Evolutionary conservation across 2,113 vertebrate species (phyloP), one percentile per base, ranked within the genome.

Genomic region (Leptobrachium leishanense): DNA sequence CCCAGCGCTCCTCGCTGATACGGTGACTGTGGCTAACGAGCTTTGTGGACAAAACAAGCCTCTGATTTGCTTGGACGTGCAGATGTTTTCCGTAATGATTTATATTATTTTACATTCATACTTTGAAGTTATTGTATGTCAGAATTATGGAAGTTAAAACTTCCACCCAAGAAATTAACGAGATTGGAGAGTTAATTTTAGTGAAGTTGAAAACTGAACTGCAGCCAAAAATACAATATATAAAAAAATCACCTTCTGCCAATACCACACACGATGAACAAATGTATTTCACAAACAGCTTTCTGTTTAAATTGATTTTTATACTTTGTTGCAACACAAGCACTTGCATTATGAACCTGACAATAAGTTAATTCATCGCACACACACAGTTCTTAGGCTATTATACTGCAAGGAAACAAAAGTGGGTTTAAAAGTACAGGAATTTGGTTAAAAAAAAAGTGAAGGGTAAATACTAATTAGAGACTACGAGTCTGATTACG

Each of bases 381-480:
- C 31, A n/a, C 55, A 72, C n/a, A 54, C 13, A 11, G 2, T 72
- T 71, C 20, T 53, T 54, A 54, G 44, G 6, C 69, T 72, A 39
- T 72, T 72, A 65, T 40, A 40, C 50, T 31, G 41, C 54, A 42
- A 72, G 20, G 54, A 79, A 72, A 8, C 63, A 15, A 44, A 8
- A 9, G 77, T 55, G 8, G 20, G 46, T 41, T 68, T 54, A 68
- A 67, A 67, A 57, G 46, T 3, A 40, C 3, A 53, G 74, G 62
- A 75, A 75, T 66, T 31, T 31, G 20, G 74, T 31, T 6, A 42
- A 63, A 43, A 66, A 79, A 72, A 67, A 66, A 66, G 73, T 79
- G 54, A 79, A 31, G 15, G 8, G 70, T 70, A 66, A 79, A 79
- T 41, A 73, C 62, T 73, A 79, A 79, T 79, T 79, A 79, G 6